These are phyloP conservation scores for Pristionchus fissidentatus DNA, from an alignment of 2,888 invertebrate genomes.

Conservation along the genomic window DNA sequence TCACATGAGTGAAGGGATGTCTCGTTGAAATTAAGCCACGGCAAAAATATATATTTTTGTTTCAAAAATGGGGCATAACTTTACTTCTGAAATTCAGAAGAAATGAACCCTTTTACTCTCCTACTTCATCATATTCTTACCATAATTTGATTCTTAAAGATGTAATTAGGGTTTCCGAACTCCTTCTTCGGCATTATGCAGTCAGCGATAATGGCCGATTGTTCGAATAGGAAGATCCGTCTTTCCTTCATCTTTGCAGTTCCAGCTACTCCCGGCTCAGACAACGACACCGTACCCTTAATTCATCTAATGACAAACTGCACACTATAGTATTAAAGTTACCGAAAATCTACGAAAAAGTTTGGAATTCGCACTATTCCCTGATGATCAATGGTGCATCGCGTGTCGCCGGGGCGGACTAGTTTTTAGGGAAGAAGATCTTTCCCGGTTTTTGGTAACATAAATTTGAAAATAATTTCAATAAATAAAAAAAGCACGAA, in stretches of 20 bases:
- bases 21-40: no score
- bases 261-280: constrained; percentile 76
- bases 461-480: no score
- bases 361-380: no score
- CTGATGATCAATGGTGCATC: no score
- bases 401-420: no score
- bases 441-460: no score
- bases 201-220: constrained; percentile 96
- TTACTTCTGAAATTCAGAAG: background rate
- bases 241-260: constrained; percentile 85
- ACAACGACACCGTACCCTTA: constrained; percentile 77
- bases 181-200: constrained; percentile 88
- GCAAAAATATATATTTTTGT: constrained; percentile 11
- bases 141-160: constrained; percentile 95
- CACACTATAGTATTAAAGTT: background rate
- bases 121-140: constrained; percentile 79
- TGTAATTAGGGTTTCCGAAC: constrained; percentile 90
- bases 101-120: background rate
- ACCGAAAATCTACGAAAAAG: no score
- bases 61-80: background rate
- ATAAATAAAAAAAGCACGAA: no score
- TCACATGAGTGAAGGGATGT: no score
- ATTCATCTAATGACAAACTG: constrained; percentile 25
- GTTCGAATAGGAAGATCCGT: constrained; percentile 97
- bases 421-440: no score